Base-by-base conservation (phyloP, 2,113 vertebrate genomes). In the Phrynocephalus versicolor region DNA sequence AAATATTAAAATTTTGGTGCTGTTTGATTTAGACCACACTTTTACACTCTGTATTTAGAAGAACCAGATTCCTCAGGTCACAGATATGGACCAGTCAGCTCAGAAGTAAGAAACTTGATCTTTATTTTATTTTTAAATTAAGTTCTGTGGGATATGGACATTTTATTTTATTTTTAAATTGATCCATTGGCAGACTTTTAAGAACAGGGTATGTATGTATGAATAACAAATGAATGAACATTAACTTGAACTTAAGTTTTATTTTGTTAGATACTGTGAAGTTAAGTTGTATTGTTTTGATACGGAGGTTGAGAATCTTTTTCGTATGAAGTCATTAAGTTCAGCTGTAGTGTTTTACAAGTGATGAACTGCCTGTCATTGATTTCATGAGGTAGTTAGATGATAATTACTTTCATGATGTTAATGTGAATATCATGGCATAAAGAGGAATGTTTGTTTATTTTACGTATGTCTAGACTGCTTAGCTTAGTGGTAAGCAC, bases 41-140 rank as follows among this genome's bases (percentile, higher is more conserved):
- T 99, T 95, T 98, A 97, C 96, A 99, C 98, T 94, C 94, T 99
- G 96, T 99, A 99, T 97, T 95, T 99, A 95, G 97, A 99, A 55
- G 98, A 99, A 94, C 99, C 99, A 72, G 99, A 99, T 96, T 72
- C 90, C 75, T 89, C 98, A 3, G 99, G 99, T 89, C 99, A 99
- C 93, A 33, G 0, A 0, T 92, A 95, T 72, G 98, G 98, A 94
- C 98, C 98, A 91, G 89, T 92, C 90, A 99, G 98, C 96, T 93
- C 85, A 0, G 76, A 97, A 95, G 98, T 99, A 93, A 97, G 97
- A 96, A 94, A 2, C 2, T 79, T 85, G 89, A 82, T 81, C 85
- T 81, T 62, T 27, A 4, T 73, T 79, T 71, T 71, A 9, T 21
- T 79, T 83, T 83, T 58, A 71, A 78, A 69, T 71, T 55, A 51